Conservation (phyloP, 2,113 vertebrate genomes). For the Atherinomorus stipes region DNA sequence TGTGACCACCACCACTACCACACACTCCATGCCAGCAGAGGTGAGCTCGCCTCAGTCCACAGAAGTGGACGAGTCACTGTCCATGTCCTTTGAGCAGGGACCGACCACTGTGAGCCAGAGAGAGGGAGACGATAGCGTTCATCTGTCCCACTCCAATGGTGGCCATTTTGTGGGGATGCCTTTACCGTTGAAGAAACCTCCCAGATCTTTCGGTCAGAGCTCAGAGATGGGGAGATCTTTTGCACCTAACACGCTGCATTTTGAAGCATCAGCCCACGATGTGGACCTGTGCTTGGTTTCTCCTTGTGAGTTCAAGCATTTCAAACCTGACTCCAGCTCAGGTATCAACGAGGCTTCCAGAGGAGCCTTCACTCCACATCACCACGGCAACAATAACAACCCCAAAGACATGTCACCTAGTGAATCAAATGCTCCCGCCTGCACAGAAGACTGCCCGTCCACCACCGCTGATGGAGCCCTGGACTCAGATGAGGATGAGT, state of each 20-base stretch:
- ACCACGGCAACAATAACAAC: constrained; percentile 49
- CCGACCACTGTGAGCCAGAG: constrained; percentile 79
- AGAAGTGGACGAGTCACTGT: constrained; percentile 95
- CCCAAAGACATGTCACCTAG: constrained; percentile 84
- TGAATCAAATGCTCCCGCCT: constrained; percentile 86
- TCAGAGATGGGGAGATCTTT: constrained; percentile 72
- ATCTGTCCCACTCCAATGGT: constrained; percentile 69
- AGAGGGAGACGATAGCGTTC: constrained; percentile 69
- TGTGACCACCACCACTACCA: constrained; percentile 73
- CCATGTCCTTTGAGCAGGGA: constrained; percentile 93
- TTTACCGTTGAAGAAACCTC: constrained; percentile 84
- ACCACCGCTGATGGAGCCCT: constrained; percentile 84
- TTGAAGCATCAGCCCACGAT: constrained; percentile 84
- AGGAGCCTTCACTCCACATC: constrained; percentile 76
- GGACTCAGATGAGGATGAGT: constrained; percentile 89
- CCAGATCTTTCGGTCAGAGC: constrained; percentile 67
- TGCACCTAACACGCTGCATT: constrained; percentile 59
- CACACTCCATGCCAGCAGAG: constrained; percentile 90
- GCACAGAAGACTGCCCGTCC: constrained; percentile 86
- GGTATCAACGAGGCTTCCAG: constrained; percentile 85
- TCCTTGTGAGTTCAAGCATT: constrained; percentile 95
- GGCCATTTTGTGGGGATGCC: constrained; percentile 79
- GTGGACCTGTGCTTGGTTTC: constrained; percentile 96
- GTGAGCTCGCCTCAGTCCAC: constrained; percentile 97
- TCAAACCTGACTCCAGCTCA: constrained; percentile 81